These are phyloP conservation scores for Lutjanus argentimaculatus DNA, from an alignment of 2,797 vertebrate genomes.

Conservation along the genomic window DNA sequence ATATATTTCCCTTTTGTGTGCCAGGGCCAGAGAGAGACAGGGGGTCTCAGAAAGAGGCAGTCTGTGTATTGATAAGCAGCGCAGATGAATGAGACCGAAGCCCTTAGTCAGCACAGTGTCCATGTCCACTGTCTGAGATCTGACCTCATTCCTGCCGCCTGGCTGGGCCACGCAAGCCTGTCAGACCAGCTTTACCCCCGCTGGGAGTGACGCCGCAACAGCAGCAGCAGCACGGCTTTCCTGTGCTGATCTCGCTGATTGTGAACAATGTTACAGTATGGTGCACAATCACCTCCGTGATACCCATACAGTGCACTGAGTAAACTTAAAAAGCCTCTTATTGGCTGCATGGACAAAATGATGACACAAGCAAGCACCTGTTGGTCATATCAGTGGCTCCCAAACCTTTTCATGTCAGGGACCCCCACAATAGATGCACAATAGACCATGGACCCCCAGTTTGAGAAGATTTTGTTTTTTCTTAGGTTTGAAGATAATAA, in stretches of 20 bases:
- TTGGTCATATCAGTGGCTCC: conserved; percentile 44
- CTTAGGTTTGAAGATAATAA: too few relatives aligned
- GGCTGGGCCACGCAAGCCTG: conserved; percentile 57
- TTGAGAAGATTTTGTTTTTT: too few relatives aligned
- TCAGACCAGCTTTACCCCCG: conserved; percentile 57
- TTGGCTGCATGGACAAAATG: neutral
- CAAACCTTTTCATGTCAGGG: too few relatives aligned
- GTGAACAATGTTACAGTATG: conserved; percentile 32
- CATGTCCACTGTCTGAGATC: conserved; percentile 75
- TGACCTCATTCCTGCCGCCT: conserved; percentile 79
- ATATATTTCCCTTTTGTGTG: conserved; percentile 51
- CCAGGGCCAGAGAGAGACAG: conserved; percentile 3
- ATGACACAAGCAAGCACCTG: conserved; percentile 39
- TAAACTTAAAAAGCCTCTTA: neutral
- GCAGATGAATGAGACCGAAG: conserved; percentile 75
- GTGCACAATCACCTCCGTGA: conserved; percentile 9
- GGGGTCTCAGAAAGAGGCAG: conserved; percentile 46
- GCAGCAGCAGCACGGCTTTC: conserved; percentile 30
- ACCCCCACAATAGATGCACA: too few relatives aligned
- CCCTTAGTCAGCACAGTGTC: conserved; percentile 81
- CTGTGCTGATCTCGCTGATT: conserved; percentile 52
- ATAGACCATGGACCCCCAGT: too few relatives aligned
- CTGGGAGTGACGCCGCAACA: conserved; percentile 4
- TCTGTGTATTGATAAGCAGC: conserved; percentile 81
- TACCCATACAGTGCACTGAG: neutral